Evolutionary conservation across 2,888 invertebrate species (phyloP), one percentile per base, ranked within the genome.

Genomic region (Metellina segmentata): DNA sequence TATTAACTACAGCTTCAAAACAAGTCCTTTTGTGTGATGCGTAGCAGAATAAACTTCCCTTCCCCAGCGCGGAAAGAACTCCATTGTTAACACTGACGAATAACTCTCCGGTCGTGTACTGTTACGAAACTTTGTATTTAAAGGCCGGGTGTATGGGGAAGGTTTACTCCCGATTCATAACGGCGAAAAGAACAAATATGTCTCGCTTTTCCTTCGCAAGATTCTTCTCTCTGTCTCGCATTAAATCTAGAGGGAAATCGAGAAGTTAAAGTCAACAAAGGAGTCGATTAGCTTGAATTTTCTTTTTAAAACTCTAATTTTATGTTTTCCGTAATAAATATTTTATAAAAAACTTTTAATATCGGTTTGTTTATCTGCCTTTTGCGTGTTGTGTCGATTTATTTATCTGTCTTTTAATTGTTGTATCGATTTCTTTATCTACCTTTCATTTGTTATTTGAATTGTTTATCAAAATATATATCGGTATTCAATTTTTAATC

Each of bases 1-100:
- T 79, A 87, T 87, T 87, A 79, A 87, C 79, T 79, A 72, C 79
- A 11, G 19, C 71, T 70, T 11, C 53, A 74, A 85, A 85, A 85
- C 75, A 85, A 34, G 53, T 34, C 52, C 79, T 86, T 81, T 71
- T 87, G 79, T 72, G 72, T 69, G 79, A 34, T 53, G 77, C 71
- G 20, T 71, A 52, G n/a, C 51, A 70, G 86, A 78, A 86, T 87
- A 53, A 34, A 53, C 52, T 71, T 87, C 79, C 71, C 19, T 20
- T 48, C 78, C 71, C 53, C 52, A 6, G 1, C 20, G 79, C 16
- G 86, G 75, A 85, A 79, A 79, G 52, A 79, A 52, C 79, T 79
- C 34, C 34, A 79, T 79, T 87, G 86, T 87, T 53, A 87, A 49
- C 53, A 49, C 71, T 52, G 79, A 53, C 52, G 71, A 79, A 87